Conservation (phyloP, 2,888 invertebrate genomes). For the Brenthis ino region DNA sequence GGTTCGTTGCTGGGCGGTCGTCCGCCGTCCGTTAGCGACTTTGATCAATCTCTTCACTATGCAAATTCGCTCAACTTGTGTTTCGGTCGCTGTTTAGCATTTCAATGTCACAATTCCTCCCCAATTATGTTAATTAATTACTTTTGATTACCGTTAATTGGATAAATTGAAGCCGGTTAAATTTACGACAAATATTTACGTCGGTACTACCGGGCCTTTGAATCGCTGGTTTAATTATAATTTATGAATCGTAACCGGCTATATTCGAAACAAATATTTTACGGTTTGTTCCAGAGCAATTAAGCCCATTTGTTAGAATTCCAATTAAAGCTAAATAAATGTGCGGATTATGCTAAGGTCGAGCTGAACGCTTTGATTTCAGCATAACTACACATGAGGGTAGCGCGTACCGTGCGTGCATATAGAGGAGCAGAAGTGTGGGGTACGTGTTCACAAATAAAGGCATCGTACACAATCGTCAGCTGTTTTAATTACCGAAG, state of each 20-base stretch:
- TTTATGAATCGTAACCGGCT: slow-evolving; percentile 29
- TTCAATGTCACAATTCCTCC: slow-evolving; percentile 55
- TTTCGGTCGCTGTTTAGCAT: slow-evolving; percentile 54
- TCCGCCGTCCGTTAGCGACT: slow-evolving; percentile 1
- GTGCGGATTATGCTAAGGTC: slow-evolving; percentile 11
- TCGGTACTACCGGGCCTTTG: slow-evolving; percentile 13
- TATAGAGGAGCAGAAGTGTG: no score
- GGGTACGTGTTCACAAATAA: background rate
- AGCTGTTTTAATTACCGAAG: slow-evolving; percentile 21
- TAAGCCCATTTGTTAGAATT: slow-evolving; percentile 26
- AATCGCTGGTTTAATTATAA: slow-evolving; percentile 28
- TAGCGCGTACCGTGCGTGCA: background rate
- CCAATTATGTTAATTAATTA: slow-evolving; percentile 67
- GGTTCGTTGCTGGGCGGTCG: background rate
- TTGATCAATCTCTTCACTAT: slow-evolving; percentile 53
- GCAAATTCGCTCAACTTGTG: slow-evolving; percentile 53
- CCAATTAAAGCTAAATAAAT: slow-evolving; percentile 15
- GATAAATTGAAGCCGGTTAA: slow-evolving; percentile 37
- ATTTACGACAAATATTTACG: slow-evolving; percentile 35
- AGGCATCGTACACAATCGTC: background rate
- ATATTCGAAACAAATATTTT: slow-evolving; percentile 32
- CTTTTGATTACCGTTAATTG: slow-evolving; percentile 59
- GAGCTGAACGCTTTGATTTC: background rate
- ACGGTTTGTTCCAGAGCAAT: slow-evolving; percentile 22
- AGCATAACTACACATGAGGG: background rate